Percentiles rank a stretch among this genome's conserved stretches.
Evolutionary conservation across 1,140 invertebrate species (phyloP).

Genomic region (Fopius arisanus): DNA sequence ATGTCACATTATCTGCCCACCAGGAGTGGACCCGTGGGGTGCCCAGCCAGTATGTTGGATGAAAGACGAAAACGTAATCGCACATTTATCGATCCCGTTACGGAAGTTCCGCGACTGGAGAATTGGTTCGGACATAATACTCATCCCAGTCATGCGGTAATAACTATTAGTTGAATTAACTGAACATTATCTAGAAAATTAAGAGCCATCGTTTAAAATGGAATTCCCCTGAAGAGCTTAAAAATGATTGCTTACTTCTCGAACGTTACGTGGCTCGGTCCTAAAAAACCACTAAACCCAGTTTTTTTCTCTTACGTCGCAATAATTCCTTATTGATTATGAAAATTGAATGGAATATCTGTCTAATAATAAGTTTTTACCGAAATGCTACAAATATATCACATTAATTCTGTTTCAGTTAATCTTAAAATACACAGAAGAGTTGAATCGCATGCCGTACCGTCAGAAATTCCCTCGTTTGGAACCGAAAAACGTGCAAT

Average conservation of each 20-base stretch:
- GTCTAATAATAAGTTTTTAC: too few relatives aligned
- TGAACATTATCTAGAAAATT: neutral
- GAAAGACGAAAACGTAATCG: constrained; percentile 92
- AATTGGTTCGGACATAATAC: constrained; percentile 98
- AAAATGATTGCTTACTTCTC: too few relatives aligned
- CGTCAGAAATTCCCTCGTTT: constrained; percentile 95
- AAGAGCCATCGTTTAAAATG: too few relatives aligned
- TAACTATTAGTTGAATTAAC: constrained; percentile 20
- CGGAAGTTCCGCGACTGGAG: constrained; percentile 95
- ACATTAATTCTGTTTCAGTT: constrained; percentile 68
- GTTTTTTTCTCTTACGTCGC: too few relatives aligned
- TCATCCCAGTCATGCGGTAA: constrained; percentile 88
- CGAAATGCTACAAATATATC: too few relatives aligned
- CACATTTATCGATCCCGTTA: constrained; percentile 98
- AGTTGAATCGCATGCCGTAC: constrained; percentile 93
- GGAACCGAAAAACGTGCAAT: constrained; percentile 97
- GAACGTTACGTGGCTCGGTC: too few relatives aligned
- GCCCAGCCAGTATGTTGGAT: constrained; percentile 71
- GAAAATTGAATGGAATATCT: too few relatives aligned
- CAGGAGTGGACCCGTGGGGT: constrained; percentile 63
- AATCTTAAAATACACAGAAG: constrained; percentile 96
- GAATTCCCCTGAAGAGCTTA: too few relatives aligned
- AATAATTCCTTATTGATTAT: too few relatives aligned
- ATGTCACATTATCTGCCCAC: constrained; percentile 81
- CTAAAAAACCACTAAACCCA: too few relatives aligned